Base-by-base conservation (phyloP, 2,797 vertebrate species). In the Chromobotia macracanthus region DNA sequence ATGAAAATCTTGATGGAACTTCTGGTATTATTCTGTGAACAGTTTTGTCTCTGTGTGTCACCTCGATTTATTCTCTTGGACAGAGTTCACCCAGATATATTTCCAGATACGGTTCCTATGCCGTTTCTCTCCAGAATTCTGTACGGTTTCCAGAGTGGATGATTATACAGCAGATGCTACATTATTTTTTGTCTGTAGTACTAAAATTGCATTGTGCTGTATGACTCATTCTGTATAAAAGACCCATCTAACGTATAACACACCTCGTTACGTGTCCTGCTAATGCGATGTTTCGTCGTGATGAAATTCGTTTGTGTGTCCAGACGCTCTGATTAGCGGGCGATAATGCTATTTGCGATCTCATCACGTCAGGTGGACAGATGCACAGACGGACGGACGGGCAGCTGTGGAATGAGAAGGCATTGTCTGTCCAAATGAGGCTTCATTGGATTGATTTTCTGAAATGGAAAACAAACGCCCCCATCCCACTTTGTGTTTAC, bases 371-470 rank as follows among this genome's bases (percentile, higher is more conserved):
- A 56, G 44, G 55, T 53, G 77, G 56, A 53, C 63, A 76, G 63
- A 81, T 80, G 56, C 51, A 25, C 16, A 48, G 71, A 76, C 51
- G 12, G 68, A 75, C 55, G 10, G 69, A 71, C 58, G 18, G 63
- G 48, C 35, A 76, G 50, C 53, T 73, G 69, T 66, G 77, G 58
- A 77, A 77, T 64, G 25, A 75, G 68, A 71, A 63, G n/a, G 76
- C 64, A 75, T 81, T 77, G 82, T 74, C 58, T 81, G 63, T 77
- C 64, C 41, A 77, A 66, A 81, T 77, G 72, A 81, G 65, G 28
- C 44, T 46, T 79, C 63, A 71, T 78, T 79, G 73, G 80, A 84
- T 83, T 76, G 79, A 67, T 86, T 89, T 79, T 81, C 88, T 83
- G 69, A 76, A 82, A 82, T 79, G 77, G 84, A 82, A 84, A 74